Percentiles rank a stretch among this genome's conserved stretches.
phyloP scores from a whole-genome alignment of 2,888 invertebrate species.

The Escarpia spicata region DNA sequence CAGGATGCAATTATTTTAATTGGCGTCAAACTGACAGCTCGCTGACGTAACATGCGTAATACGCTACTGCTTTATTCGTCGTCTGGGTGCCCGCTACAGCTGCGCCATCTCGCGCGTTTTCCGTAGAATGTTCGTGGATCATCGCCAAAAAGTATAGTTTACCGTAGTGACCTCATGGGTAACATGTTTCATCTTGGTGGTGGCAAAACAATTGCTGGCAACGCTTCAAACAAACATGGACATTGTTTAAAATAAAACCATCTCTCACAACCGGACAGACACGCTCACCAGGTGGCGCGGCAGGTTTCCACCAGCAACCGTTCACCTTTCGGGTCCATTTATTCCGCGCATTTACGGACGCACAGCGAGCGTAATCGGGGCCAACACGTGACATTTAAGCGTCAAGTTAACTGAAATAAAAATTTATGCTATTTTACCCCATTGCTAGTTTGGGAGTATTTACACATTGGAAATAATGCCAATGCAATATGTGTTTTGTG shows the following conservation, averaged over 20 bases:
- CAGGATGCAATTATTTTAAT: conserved; percentile 5
- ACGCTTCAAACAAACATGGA: not conserved
- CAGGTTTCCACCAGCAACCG: no score
- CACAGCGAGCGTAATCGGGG: not conserved
- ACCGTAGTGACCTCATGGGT: no score
- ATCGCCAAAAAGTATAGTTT: no score
- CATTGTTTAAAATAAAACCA: not conserved
- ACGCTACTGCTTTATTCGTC: not conserved
- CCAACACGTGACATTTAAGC: not conserved
- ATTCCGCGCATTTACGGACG: not conserved
- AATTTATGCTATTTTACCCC: not conserved
- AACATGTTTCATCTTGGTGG: no score
- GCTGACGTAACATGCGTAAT: not conserved
- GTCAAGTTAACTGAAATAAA: not conserved
- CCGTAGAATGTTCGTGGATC: no score
- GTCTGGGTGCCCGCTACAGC: not conserved
- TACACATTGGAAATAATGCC: not conserved
- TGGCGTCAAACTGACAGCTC: not conserved
- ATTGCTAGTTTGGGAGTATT: not conserved
- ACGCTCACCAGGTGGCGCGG: no score
- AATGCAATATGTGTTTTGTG: not conserved
- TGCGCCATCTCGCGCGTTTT: not conserved
- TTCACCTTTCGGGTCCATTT: not conserved
- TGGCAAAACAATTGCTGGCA: no score
- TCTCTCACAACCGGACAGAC: not conserved